Evolutionary conservation across 2,797 vertebrate genomes (phyloP).

Genomic region (Alosa sapidissima): DNA sequence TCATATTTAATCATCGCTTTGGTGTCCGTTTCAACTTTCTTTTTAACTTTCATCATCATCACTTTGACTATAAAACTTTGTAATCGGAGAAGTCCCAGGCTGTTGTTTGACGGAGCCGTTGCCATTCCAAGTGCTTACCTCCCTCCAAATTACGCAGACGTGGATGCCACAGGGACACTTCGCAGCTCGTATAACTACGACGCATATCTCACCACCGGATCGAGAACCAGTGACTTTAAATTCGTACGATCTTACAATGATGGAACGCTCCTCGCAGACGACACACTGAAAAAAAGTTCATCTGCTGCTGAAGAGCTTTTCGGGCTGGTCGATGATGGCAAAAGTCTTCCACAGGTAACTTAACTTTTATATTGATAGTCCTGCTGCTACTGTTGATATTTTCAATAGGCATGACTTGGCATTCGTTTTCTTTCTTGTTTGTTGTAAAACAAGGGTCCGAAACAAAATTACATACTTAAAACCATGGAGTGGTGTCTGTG

Average conservation of each 20-base stretch:
- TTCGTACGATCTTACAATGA: conserved; percentile 56
- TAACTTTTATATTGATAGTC: background rate
- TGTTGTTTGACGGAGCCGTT: conserved; percentile 51
- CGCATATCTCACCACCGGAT: conserved; percentile 61
- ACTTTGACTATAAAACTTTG: conserved; percentile 50
- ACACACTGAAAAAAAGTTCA: conserved; percentile 43
- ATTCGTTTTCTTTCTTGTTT: background rate
- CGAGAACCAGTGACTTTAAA: conserved; percentile 59
- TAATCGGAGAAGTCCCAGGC: conserved; percentile 45
- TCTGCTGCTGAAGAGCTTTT: background rate
- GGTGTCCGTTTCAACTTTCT: conserved; percentile 57
- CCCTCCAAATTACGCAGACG: conserved; percentile 52
- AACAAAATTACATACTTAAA: background rate
- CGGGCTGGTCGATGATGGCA: conserved; percentile 9
- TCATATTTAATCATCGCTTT: conserved; percentile 65
- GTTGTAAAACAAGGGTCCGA: background rate
- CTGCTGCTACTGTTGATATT: background rate
- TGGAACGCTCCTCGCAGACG: conserved; percentile 36
- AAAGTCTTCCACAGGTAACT: background rate
- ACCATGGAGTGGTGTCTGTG: background rate
- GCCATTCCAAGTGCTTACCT: conserved; percentile 51
- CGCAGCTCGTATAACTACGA: conserved; percentile 65
- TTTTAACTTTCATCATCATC: conserved; percentile 53
- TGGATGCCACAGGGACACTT: conserved; percentile 49
- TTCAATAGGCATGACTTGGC: conserved; percentile 7